Evolutionary conservation across 2,113 vertebrate species (phyloP).

Genomic region (Psettodes erumei): DNA sequence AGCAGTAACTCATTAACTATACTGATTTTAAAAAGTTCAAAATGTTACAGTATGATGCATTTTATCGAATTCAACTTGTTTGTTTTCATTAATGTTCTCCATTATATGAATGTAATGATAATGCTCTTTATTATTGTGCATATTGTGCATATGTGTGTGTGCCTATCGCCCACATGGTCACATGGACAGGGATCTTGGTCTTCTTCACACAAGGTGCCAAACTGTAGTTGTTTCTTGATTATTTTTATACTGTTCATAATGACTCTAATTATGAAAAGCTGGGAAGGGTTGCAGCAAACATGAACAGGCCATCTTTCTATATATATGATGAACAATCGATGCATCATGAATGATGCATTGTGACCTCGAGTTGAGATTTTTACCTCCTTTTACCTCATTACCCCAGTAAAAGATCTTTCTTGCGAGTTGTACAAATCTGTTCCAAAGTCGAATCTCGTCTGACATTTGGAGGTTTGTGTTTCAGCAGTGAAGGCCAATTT

Average conservation of each 20-base stretch:
- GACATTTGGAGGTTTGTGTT: not conserved
- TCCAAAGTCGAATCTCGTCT: not conserved
- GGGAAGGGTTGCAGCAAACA: not conserved
- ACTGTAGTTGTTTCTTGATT: not conserved
- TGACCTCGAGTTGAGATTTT: no score
- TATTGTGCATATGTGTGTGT: not conserved
- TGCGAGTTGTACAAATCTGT: not conserved
- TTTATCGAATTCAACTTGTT: not conserved
- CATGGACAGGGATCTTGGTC: not conserved
- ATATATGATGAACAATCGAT: not conserved
- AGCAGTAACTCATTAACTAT: not conserved
- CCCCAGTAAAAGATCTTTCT: not conserved
- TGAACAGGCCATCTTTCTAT: not conserved
- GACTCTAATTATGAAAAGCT: no score
- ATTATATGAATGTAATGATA: no score
- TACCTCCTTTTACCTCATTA: not conserved
- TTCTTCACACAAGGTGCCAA: not conserved
- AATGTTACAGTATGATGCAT: not conserved
- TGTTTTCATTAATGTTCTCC: no score
- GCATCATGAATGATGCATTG: no score
- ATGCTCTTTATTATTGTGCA: not conserved
- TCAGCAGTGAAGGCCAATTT: not conserved
- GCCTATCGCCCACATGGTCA: not conserved
- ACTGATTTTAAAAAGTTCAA: not conserved
- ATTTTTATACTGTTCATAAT: no score